phyloP scores from a whole-genome alignment of 2,113 vertebrate species.

The Engraulis encrasicolus region DNA sequence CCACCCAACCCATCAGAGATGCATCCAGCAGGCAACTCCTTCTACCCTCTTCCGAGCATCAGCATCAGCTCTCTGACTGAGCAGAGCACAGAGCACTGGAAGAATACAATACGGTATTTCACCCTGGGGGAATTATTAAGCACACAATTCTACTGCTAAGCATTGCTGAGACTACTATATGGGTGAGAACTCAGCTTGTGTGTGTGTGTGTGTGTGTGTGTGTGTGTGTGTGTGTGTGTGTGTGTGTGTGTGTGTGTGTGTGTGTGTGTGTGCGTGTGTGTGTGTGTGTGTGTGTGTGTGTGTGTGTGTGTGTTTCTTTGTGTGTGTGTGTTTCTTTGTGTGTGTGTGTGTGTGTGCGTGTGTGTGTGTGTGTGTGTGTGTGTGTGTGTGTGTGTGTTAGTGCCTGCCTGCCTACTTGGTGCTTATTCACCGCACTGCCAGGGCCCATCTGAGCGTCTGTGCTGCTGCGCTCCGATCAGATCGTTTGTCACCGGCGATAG shows the following conservation, averaged over 20 bases:
- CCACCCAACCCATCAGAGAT: too few relatives aligned
- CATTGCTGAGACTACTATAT: constrained; percentile 69
- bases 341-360: too few relatives aligned
- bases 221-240: not conserved
- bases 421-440: constrained; percentile 79
- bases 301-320: too few relatives aligned
- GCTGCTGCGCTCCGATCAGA: constrained; percentile 73
- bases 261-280: not conserved
- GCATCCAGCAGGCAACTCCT: too few relatives aligned
- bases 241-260: not conserved
- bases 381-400: too few relatives aligned
- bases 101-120: too few relatives aligned
- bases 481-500: constrained; percentile 78
- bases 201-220: constrained; percentile 2
- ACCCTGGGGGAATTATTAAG: constrained; percentile 83
- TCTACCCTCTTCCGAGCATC: too few relatives aligned
- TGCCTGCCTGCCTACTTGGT: too few relatives aligned
- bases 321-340: too few relatives aligned
- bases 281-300: not conserved
- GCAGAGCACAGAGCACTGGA: too few relatives aligned
- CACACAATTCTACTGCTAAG: constrained; percentile 69
- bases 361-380: not conserved
- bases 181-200: not conserved
- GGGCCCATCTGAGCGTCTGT: constrained; percentile 69
- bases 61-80: too few relatives aligned